Percentiles rank a stretch among this genome's conserved stretches.
phyloP scores from a whole-genome alignment of 2,113 vertebrate genomes.

The Rhea pennata region DNA sequence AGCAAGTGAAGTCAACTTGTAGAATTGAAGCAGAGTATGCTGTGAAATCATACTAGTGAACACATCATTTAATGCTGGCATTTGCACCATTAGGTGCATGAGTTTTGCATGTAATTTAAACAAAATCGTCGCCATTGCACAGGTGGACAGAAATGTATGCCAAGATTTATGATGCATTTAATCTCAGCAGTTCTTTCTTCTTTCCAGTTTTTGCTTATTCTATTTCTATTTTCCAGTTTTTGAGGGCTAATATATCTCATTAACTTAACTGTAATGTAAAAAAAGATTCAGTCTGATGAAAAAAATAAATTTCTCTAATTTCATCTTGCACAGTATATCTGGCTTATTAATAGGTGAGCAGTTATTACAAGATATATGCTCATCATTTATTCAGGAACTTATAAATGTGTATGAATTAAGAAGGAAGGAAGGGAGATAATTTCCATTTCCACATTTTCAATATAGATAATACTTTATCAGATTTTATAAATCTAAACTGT shows the following conservation, averaged over 20 bases:
- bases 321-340: background rate
- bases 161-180: background rate
- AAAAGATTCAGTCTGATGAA: background rate
- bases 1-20: background rate
- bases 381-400: background rate
- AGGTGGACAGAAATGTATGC: accelerated
- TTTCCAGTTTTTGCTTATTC: background rate
- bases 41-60: background rate
- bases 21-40: background rate
- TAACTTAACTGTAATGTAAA: background rate
- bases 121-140: background rate
- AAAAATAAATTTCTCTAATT: constrained; percentile 14
- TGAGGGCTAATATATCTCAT: background rate
- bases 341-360: background rate
- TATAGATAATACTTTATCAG: background rate
- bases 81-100: accelerated
- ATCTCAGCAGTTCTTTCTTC: background rate
- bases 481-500: constrained; percentile 18
- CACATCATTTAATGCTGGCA: background rate
- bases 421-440: background rate
- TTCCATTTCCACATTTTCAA: background rate
- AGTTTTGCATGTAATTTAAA: background rate
- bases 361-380: background rate
- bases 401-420: background rate
- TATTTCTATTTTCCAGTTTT: background rate